Conservation (phyloP, 2,113 vertebrate genomes). For the Struthio camelus region DNA sequence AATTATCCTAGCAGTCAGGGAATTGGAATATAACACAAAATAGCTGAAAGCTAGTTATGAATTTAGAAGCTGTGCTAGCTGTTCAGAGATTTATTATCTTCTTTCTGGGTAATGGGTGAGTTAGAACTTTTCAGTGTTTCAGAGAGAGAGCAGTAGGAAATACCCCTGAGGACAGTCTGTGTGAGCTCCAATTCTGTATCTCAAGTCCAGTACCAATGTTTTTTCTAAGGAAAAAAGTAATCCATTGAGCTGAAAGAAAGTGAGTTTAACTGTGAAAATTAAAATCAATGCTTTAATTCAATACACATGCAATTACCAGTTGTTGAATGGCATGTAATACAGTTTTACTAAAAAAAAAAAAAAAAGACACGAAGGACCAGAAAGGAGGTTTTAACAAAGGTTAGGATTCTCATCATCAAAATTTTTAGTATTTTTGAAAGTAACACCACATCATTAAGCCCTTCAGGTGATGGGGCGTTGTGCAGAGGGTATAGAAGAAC, state of each 20-base stretch:
- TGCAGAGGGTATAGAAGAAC: slow-evolving; percentile 7
- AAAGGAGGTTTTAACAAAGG: slow-evolving; percentile 54
- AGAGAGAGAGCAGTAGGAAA: slow-evolving; percentile 5
- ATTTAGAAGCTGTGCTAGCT: slow-evolving; percentile 21
- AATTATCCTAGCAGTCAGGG: neutral
- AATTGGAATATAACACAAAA: neutral
- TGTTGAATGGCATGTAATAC: slow-evolving; percentile 39
- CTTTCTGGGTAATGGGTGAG: neutral
- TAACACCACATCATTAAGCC: slow-evolving; percentile 27
- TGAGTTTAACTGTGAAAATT: slow-evolving; percentile 62
- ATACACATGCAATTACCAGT: slow-evolving; percentile 58
- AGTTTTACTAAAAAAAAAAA: neutral
- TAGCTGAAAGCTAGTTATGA: slow-evolving; percentile 38
- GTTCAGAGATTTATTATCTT: neutral
- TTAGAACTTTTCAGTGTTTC: slow-evolving; percentile 9
- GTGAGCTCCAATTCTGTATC: slow-evolving; percentile 16
- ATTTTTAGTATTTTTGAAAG: slow-evolving; percentile 33
- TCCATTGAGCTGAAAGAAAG: slow-evolving; percentile 50
- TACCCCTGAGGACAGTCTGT: neutral
- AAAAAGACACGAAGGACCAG: slow-evolving; percentile 15
- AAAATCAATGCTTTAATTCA: slow-evolving; percentile 68
- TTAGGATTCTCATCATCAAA: slow-evolving; percentile 20
- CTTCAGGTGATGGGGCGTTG: slow-evolving; percentile 36
- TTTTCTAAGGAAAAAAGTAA: slow-evolving; percentile 47
- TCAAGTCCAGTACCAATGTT: slow-evolving; percentile 39